A percentile compares a stretch with the other conserved stretches of the same genome.
Evolutionary conservation across 2,888 invertebrate species (phyloP).

Genomic region (Erebia palarica): DNA sequence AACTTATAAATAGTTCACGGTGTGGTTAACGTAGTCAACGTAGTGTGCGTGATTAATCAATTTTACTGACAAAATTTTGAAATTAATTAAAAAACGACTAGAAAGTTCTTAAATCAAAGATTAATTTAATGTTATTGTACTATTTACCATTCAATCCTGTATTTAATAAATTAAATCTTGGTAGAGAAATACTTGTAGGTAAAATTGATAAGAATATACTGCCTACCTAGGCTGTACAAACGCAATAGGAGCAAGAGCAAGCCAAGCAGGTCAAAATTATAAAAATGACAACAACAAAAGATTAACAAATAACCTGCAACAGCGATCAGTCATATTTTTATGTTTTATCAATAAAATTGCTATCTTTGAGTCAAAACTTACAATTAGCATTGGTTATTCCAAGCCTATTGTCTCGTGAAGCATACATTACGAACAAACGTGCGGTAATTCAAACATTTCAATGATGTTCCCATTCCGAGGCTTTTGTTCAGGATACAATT

Average conservation of each 20-base stretch:
- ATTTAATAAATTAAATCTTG: too few relatives aligned
- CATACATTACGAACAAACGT: conserved; percentile 1
- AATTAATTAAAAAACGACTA: background rate
- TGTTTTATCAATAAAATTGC: background rate
- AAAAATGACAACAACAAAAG: too few relatives aligned
- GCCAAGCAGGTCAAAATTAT: background rate
- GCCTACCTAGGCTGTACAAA: too few relatives aligned
- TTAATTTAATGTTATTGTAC: background rate
- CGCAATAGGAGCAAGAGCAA: background rate
- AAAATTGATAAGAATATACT: too few relatives aligned
- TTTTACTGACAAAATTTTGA: background rate
- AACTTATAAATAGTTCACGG: too few relatives aligned
- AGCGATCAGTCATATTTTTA: background rate
- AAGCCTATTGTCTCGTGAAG: conserved; percentile 19
- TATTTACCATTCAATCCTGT: too few relatives aligned
- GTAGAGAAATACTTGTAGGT: too few relatives aligned
- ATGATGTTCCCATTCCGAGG: conserved; percentile 19
- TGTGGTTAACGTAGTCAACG: background rate
- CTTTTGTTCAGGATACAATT: background rate
- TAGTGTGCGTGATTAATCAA: background rate
- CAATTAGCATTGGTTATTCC: conserved; percentile 9
- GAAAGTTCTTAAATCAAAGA: background rate
- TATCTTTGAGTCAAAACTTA: background rate
- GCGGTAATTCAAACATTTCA: conserved; percentile 18
- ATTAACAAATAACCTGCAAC: background rate